Base-by-base conservation (phyloP, 2,888 invertebrate genomes). In the Lacanobia wlatinum region DNA sequence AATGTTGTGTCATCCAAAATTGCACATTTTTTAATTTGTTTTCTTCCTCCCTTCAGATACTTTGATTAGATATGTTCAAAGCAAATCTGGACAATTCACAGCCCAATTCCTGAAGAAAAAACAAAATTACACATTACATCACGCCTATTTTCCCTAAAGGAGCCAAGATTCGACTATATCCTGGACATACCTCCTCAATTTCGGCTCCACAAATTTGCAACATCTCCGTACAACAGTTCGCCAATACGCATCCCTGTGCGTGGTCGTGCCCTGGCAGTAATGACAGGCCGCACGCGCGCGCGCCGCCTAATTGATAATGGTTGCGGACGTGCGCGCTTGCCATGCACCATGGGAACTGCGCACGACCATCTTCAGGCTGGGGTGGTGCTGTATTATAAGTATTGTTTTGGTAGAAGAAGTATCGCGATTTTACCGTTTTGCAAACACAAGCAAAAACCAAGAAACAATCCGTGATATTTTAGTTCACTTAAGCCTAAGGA, bases 221-320 rank as follows among this genome's bases (percentile, higher is more conserved):
- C 0, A 46, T 34, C 7, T 46, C 43, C 6, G 10, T n/a, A 62
- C 63, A n/a, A 40, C 34, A 67, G 69, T 88, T 89, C 78, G 84
- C 34, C 78, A 68, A 53, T 64, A 75, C 84, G 91, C 91, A 67
- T 73, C 87, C 82, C 78, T 80, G 91, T 94, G 94, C 94, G 94
- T 93, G 90, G 90, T 94, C 94, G 94, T 94, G 94, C 93, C 89
- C 92, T 82, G 83, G 89, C 89, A 81, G 91, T 93, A 95, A 96
- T 95, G 95, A 95, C 95, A 94, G 94, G 93, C 92, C 94, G 94
- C 95, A 95, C 94, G 95, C 94, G 94, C 93, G 91, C 90, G 92
- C 91, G 87, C 90, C 92, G 92, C 91, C 94, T 96, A 95, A 96
- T 95, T 96, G 96, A 95, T 95, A 95, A 96, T 95, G 93, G 93